Percentiles rank a stretch among this genome's conserved stretches.
These are phyloP conservation scores for Agriopis aurantiaria DNA, from an alignment of 2,888 invertebrate species.

Conservation along the genomic window DNA sequence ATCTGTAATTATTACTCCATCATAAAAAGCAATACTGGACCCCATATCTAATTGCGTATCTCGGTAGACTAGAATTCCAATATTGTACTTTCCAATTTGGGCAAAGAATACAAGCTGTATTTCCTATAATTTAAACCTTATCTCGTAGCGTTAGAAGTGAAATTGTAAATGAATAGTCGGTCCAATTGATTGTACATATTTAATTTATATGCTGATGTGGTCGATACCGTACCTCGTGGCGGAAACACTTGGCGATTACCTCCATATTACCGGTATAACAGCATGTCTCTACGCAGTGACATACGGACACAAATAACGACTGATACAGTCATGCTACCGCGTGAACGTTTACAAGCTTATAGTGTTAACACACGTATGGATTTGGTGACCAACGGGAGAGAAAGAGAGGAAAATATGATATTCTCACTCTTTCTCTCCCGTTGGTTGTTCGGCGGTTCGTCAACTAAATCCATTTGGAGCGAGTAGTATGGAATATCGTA, in stretches of 20 bases:
- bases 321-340: neutral
- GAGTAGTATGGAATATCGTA: too few relatives aligned
- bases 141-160: constrained; percentile 10
- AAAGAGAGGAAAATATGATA: too few relatives aligned
- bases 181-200: constrained; percentile 46
- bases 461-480: too few relatives aligned
- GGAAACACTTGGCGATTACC: constrained; percentile 71
- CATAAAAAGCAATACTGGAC: constrained; percentile 45
- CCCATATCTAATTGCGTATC: constrained; percentile 51
- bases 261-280: constrained; percentile 63
- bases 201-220: constrained; percentile 58
- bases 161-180: constrained; percentile 6
- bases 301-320: constrained; percentile 23
- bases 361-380: too few relatives aligned
- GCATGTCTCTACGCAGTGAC: constrained; percentile 50
- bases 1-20: constrained; percentile 42
- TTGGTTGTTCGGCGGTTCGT: too few relatives aligned
- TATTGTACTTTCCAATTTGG: constrained; percentile 64
- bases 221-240: constrained; percentile 65
- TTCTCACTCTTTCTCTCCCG: too few relatives aligned
- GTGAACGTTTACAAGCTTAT: too few relatives aligned
- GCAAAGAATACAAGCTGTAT: constrained; percentile 6
- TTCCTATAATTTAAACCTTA: constrained; percentile 15
- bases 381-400: too few relatives aligned
- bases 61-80: constrained; percentile 47